Evolutionary conservation across 1,140 invertebrate species (phyloP), one percentile per base, ranked within the genome.

Genomic region (Chironomus tepperi): DNA sequence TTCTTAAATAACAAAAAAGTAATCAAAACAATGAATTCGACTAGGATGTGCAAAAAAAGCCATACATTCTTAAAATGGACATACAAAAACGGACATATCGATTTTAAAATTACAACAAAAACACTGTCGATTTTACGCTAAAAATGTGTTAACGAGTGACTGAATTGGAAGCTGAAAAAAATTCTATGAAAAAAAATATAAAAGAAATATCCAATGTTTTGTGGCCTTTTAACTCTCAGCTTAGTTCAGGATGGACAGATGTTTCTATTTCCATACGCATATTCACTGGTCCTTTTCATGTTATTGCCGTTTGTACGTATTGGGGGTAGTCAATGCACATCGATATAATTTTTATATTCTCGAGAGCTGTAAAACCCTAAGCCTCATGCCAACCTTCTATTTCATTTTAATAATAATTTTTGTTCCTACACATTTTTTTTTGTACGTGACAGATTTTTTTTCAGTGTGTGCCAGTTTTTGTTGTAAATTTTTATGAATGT

Each of bases 191-290:
- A 47, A 47, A 15, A 47, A 47, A 34, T 15, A 57, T 57, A 15
- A 57, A 57, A 57, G 47, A 47, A 67, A 70, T 70, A 19, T 21
- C 65, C 16, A 19, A 18, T 21, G 65, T 19, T 70, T 19, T 70
- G 65, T 70, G 65, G 65, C 65, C 65, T 70, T 70, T 70, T 70
- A 70, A 70, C 65, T 70, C 65, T 70, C 65, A 16, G 65, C 65
- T n/a, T n/a, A 57, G n/a, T 70, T 70, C 65, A 70, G 65, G 65
- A 70, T 70, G 65, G 65, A 70, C 65, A 70, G 65, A 70, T 70
- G 65, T 70, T 70, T 70, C 19, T n/a, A 19, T 70, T 70, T 70
- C 65, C 65, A 57, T 57, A n/a, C 47, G n/a, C n/a, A 57, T 57
- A 57, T 57, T 57, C 47, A 19, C 65, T 70, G 65, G 65, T 70